These are phyloP conservation scores for Gymnocheta viridis DNA, from an alignment of 2,888 invertebrate genomes.

Conservation along the genomic window DNA sequence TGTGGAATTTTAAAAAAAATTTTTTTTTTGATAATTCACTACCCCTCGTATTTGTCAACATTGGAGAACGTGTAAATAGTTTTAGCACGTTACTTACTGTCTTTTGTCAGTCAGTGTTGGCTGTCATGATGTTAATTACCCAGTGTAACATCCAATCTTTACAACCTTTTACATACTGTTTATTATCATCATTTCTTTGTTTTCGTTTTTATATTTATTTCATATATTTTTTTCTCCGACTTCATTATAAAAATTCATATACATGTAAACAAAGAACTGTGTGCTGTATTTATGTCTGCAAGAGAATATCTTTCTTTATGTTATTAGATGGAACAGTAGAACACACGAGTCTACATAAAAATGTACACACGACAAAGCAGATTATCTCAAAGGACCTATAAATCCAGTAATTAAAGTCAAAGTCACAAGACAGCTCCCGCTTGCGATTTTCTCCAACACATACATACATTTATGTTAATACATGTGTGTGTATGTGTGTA, in stretches of 20 bases:
- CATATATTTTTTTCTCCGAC: not conserved
- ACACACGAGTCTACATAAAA: constrained; percentile 42
- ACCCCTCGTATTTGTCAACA: constrained; percentile 22
- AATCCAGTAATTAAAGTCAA: constrained; percentile 82
- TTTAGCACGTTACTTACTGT: constrained; percentile 44
- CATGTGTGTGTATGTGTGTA: not conserved
- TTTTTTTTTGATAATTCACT: not conserved
- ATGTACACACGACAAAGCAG: constrained; percentile 72
- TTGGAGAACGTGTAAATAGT: constrained; percentile 52
- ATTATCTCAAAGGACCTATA: constrained; percentile 82
- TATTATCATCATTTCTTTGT: constrained; percentile 51
- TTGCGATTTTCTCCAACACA: constrained; percentile 36
- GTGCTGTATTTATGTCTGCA: constrained; percentile 20
- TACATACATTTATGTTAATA: constrained; percentile 5
- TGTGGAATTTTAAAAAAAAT: too few relatives aligned
- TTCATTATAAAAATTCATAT: constrained; percentile 37
- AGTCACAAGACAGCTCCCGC: constrained; percentile 79
- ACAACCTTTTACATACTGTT: constrained; percentile 68
- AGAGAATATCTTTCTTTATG: constrained; percentile 36
- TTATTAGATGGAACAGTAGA: constrained; percentile 40
- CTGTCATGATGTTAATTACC: constrained; percentile 78
- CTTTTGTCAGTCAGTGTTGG: constrained; percentile 57
- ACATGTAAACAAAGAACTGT: constrained; percentile 75
- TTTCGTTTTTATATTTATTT: constrained; percentile 44
- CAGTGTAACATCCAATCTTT: constrained; percentile 76